phyloP scores from a whole-genome alignment of 53 echinoderm and acorn worm genomes.

The Antedon mediterranea region DNA sequence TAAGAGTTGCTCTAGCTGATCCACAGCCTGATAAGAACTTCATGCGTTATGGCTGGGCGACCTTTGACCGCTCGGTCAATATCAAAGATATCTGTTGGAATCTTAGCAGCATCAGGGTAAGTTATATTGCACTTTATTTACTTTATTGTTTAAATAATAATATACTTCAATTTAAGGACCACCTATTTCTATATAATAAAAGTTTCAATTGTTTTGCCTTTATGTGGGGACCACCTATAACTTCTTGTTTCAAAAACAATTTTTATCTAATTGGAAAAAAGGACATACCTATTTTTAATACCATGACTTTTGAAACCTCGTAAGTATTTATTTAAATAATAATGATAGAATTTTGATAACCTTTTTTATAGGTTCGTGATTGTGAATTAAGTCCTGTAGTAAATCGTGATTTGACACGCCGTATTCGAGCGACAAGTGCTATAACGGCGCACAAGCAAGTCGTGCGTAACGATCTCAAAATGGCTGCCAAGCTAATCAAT shows the following conservation, averaged over 20 bases:
- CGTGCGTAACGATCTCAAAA: constrained; percentile 64
- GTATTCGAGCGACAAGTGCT: constrained; percentile 74
- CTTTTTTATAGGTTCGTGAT: constrained; percentile 48
- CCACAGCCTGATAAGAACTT: constrained; percentile 81
- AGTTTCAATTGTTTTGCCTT: too few species aligned
- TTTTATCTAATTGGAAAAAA: too few species aligned
- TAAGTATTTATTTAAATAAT: too few species aligned
- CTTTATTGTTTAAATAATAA: too few species aligned
- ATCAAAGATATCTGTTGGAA: constrained; percentile 99
- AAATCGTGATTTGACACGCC: constrained; percentile 76
- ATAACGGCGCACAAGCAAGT: constrained; percentile 80
- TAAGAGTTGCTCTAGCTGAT: constrained; percentile 87
- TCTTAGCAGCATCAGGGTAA: constrained; percentile 87
- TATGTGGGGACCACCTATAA: too few species aligned
- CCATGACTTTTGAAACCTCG: too few species aligned
- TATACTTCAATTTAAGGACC: too few species aligned
- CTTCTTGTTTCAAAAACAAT: too few species aligned
- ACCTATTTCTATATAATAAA: too few species aligned
- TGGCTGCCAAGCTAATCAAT: constrained; percentile 70
- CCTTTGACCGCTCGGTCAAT: constrained; percentile 88
- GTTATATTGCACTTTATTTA: too few species aligned
- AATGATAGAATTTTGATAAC: not conserved
- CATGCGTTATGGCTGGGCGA: constrained; percentile 86
- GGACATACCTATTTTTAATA: too few species aligned
- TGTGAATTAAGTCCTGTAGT: constrained; percentile 95